Evolutionary conservation across 2,797 vertebrate species (phyloP).

Genomic region (Sphenodon punctatus): DNA sequence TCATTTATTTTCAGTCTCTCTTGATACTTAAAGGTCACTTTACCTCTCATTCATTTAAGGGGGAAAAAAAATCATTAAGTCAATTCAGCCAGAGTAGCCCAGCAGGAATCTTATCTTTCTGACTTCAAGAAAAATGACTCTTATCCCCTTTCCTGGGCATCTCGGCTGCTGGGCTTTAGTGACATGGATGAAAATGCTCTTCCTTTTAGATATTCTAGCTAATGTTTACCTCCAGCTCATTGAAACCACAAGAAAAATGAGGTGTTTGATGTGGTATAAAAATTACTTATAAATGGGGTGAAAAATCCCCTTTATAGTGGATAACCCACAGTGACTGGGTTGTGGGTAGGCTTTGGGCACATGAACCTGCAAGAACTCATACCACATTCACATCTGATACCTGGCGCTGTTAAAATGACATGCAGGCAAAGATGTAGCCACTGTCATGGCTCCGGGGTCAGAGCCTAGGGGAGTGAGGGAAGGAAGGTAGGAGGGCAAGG

Average conservation of each 20-base stretch:
- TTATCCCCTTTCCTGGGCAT: background rate
- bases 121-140: background rate
- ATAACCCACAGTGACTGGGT: too few relatives aligned
- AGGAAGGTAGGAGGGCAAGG: too few relatives aligned
- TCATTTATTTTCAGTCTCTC: background rate
- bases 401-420: too few relatives aligned
- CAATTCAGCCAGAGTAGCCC: constrained; percentile 2
- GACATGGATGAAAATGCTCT: rapidly evolving
- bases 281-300: background rate
- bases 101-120: background rate
- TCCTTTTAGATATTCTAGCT: background rate
- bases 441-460: too few relatives aligned
- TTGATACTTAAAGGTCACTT: background rate
- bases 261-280: background rate
- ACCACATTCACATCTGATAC: too few relatives aligned
- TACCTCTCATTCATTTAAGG: background rate
- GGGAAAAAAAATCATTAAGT: background rate
- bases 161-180: background rate
- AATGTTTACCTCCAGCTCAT: background rate
- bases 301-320: too few relatives aligned
- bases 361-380: too few relatives aligned
- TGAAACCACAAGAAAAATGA: background rate
- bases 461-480: too few relatives aligned
- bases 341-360: too few relatives aligned
- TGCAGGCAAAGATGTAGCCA: too few relatives aligned